Percentiles rank a stretch among this genome's conserved stretches.
Conservation (phyloP, 2,113 vertebrate species). For the Ctenomys sociabilis region DNA sequence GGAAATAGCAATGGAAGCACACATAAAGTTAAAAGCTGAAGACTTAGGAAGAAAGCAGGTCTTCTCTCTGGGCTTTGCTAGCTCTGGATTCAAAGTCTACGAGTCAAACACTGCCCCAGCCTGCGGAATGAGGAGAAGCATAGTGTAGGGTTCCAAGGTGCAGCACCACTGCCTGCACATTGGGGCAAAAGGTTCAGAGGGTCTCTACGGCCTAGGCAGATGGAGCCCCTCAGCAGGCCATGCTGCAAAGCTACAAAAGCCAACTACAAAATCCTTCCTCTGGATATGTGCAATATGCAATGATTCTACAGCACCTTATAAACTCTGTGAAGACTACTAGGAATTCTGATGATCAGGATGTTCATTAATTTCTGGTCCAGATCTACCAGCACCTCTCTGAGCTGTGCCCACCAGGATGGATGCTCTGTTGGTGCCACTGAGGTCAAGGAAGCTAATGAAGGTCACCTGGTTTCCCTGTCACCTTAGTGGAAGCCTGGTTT, state of each 20-base stretch:
- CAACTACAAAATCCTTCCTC: background rate
- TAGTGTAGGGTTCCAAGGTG: background rate
- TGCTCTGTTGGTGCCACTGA: background rate
- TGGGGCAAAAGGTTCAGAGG: background rate
- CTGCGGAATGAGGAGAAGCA: background rate
- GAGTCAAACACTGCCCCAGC: background rate
- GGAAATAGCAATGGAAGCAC: background rate
- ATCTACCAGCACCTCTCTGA: background rate
- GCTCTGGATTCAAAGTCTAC: background rate
- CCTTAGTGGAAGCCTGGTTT: background rate
- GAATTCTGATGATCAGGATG: background rate
- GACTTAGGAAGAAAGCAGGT: constrained; percentile 12
- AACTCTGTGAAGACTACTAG: background rate
- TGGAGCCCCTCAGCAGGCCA: background rate
- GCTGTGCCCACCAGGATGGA: background rate
- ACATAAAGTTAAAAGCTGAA: constrained; percentile 38
- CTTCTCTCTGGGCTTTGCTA: constrained; percentile 15
- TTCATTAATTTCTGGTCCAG: background rate
- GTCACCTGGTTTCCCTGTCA: background rate
- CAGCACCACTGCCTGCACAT: background rate
- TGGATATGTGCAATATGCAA: background rate
- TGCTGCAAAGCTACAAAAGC: background rate
- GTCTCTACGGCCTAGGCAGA: background rate
- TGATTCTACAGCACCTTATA: background rate
- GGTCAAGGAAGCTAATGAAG: background rate